Evolutionary conservation across 2,888 invertebrate genomes (phyloP), one percentile per base, ranked within the genome.

Genomic region (Protodeltote pygarga): DNA sequence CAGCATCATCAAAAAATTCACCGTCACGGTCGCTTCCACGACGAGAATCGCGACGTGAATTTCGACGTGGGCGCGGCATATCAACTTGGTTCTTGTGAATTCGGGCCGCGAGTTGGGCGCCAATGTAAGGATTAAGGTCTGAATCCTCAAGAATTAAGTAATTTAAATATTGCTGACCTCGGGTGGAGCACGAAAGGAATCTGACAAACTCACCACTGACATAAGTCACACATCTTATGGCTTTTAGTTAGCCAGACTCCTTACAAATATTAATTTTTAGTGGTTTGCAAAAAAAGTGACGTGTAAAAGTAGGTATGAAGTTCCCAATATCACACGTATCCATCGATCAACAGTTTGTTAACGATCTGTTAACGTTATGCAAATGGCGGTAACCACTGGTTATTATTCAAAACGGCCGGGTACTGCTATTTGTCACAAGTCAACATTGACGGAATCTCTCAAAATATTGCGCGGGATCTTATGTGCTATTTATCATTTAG

Each of bases 321-420:
- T 55, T 32, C 17, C 11, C 17, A 59, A 49, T 5, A n/a, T 29
- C 8, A 8, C 31, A 24, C 25, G 5, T 4, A 0, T n/a, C 17
- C 51, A 42, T 60, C 45, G 48, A 50, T 60, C 52, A 55, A 11
- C 23, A 11, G 21, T 37, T 11, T 21, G 34, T 52, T 64, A 60
- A 65, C 55, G 60, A 68, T 29, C 47, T 52, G 65, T 42, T 62
- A 59, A 67, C 29, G 10, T 8, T 50, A 20, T 48, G 29, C 45
- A 45, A 65, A 65, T 59, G 64, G 16, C 19, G 37, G 29, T 47
- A 41, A 65, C 54, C 38, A 49, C 5, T 27, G 24, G 37, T 34
- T 28, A 45, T 42, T 60, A 40, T 37, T 23, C 38, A 29, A 33
- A 19, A 16, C 23, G 34, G 41, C 45, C 39, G 45, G 59, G 52